Percentiles rank a stretch among this genome's conserved stretches.
These are phyloP conservation scores for Amiota minor DNA, from an alignment of 2,888 invertebrate species.

Conservation along the genomic window DNA sequence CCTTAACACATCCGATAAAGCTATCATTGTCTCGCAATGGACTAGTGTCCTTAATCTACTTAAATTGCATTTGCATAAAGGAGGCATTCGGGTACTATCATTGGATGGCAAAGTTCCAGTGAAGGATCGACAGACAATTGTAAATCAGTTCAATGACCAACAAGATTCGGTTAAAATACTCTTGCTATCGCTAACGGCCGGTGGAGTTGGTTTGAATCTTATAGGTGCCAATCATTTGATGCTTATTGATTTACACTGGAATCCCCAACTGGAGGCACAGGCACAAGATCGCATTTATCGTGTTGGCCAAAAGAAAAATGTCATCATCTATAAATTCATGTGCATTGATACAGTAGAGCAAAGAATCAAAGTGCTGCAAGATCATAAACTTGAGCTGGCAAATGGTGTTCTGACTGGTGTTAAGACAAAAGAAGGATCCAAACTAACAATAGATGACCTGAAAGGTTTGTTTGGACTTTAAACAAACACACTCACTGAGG, in stretches of 20 bases:
- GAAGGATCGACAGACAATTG: slow-evolving; percentile 80
- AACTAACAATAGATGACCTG: slow-evolving; percentile 86
- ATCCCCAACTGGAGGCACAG: slow-evolving; percentile 95
- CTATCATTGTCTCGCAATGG: slow-evolving; percentile 95
- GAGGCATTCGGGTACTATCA: slow-evolving; percentile 76
- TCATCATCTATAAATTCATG: slow-evolving; percentile 89
- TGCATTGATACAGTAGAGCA: slow-evolving; percentile 91
- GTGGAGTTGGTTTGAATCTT: slow-evolving; percentile 95
- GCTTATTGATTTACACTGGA: slow-evolving; percentile 95
- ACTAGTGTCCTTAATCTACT: slow-evolving; percentile 85
- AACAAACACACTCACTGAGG: not conserved
- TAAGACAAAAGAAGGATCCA: slow-evolving; percentile 77
- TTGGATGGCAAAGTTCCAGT: slow-evolving; percentile 86
- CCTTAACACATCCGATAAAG: slow-evolving; percentile 78
- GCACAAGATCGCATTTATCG: slow-evolving; percentile 95
- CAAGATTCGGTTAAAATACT: slow-evolving; percentile 78
- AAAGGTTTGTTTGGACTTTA: slow-evolving; percentile 80
- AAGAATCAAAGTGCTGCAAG: slow-evolving; percentile 85
- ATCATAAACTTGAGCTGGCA: slow-evolving; percentile 85
- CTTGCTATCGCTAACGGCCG: slow-evolving; percentile 91
- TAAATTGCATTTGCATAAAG: slow-evolving; percentile 77
- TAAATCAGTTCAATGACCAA: slow-evolving; percentile 82
- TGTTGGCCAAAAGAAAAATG: slow-evolving; percentile 88
- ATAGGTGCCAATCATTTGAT: slow-evolving; percentile 93
- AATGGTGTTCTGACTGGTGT: slow-evolving; percentile 84